Base-by-base conservation (phyloP, 2,888 invertebrate genomes). In the Idaea aversata region DNA sequence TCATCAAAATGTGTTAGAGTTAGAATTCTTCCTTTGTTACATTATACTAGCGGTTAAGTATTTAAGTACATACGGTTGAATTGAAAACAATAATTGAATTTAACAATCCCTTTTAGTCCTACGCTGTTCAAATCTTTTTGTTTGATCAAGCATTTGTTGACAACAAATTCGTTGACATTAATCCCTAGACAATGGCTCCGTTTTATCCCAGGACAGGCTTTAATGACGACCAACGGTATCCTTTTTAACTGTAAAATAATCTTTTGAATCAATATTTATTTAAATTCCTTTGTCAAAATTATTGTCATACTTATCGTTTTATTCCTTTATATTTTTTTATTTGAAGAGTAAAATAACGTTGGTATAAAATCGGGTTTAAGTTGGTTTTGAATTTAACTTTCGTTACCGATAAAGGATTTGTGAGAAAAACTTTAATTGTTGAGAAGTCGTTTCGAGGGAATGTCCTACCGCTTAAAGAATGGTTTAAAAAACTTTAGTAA, bases 111-210 rank as follows among this genome's bases (percentile, higher is more conserved):
- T 81, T 59, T 59, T 74, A 72, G 79, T 76, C 78, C 81, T 77
- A 75, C 82, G 83, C 84, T 82, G 83, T 78, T 82, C 82, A 85
- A 87, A 85, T 87, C 88, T 88, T 89, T 89, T 88, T 92, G 88
- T 92, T 91, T 92, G 90, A 89, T 89, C 91, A 88, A 87, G 88
- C 91, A 88, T 90, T 88, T 88, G 91, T 90, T 89, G 90, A 89
- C 90, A 89, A 90, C 88, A 87, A 90, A 87, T 91, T 89, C 87
- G 89, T 90, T 90, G 92, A 92, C 92, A 88, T 83, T 92, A 92
- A 93, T 93, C 92, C 91, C 81, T 76, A 86, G 85, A 93, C 91
- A 93, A 93, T 92, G 81, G 88, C 75, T 81, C 81, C 80, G 85
- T 86, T 90, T 88, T 85, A 90, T 88, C 83, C 82, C 73, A 79